Evolutionary conservation across 2,888 invertebrate species (phyloP), one percentile per base, ranked within the genome.

Genomic region (Eupithecia subfuscata): DNA sequence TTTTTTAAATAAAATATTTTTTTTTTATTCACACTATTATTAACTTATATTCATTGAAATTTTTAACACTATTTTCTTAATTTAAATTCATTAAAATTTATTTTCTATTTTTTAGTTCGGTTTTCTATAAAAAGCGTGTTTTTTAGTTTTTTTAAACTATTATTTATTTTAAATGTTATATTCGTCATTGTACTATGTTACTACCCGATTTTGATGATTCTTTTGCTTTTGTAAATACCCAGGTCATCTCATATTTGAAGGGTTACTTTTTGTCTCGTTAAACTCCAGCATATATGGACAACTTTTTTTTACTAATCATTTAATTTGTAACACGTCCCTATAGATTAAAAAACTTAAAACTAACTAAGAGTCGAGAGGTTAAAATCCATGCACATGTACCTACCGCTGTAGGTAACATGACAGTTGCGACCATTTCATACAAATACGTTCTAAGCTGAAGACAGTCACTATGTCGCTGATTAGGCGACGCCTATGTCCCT

Each of bases 341-440:
- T 67, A 69, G 37, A 65, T 52, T 72, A 72, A 72, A 71, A 74
- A 63, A 14, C 45, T 70, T 69, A 72, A 22, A 67, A 64, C 37
- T 48, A 69, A 68, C 37, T 63, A 71, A n/a, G 56, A 34, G 77
- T 77, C 74, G 70, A 74, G 11, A 64, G 72, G 74, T 77, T 72
- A 77, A 77, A 77, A 77, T 70, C 30, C 37, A 74, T 56, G 52
- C 11, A 56, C 69, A n/a, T 74, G 69, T 71, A 70, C 30, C 30
- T 72, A 77, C 70, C 76, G 12, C 34, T 65, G n/a, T 34, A 63
- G 67, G 71, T 71, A 73, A 65, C 63, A 72, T 22, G 37, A 12
- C 71, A 65, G 69, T 74, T 71, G 71, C 30, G 64, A 45, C 45
- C 25, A 69, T 65, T 73, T 69, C 74, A 74, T 74, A 77, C 73